These are phyloP conservation scores for Neodontobutis hainanensis DNA, from an alignment of 2,113 vertebrate genomes.

Conservation along the genomic window DNA sequence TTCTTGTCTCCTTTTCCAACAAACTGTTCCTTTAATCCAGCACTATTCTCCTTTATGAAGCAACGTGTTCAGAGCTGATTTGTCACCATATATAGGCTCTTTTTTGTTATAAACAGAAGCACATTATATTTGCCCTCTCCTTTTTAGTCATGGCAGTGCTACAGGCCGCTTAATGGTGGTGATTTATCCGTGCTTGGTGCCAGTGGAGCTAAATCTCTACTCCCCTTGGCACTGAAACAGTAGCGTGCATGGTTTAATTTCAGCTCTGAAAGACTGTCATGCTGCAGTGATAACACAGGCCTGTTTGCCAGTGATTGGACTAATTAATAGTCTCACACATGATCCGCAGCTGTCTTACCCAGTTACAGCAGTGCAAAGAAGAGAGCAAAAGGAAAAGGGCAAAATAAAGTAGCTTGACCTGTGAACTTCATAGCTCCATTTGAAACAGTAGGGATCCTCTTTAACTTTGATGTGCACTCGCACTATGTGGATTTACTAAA, in stretches of 20 bases:
- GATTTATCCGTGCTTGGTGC: slow-evolving; percentile 70
- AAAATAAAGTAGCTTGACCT: slow-evolving; percentile 44
- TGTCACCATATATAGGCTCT: slow-evolving; percentile 49
- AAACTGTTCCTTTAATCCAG: slow-evolving; percentile 32
- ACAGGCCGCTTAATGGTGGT: slow-evolving; percentile 63
- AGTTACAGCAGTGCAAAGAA: slow-evolving; percentile 35
- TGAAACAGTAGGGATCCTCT: slow-evolving; percentile 14
- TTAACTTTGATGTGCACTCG: slow-evolving; percentile 21
- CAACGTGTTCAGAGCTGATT: slow-evolving; percentile 50
- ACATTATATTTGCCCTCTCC: slow-evolving; percentile 57
- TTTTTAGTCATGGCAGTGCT: slow-evolving; percentile 43
- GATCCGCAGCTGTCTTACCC: slow-evolving; percentile 55
- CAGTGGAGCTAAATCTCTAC: slow-evolving; percentile 70
- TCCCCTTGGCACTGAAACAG: slow-evolving; percentile 64
- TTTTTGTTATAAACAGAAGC: slow-evolving; percentile 54
- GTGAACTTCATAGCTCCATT: slow-evolving; percentile 35
- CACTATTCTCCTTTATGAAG: slow-evolving; percentile 37
- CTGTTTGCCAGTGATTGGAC: slow-evolving; percentile 74
- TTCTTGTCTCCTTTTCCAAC: neutral
- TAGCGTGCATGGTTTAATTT: slow-evolving; percentile 74
- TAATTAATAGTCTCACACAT: slow-evolving; percentile 74
- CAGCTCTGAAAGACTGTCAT: slow-evolving; percentile 67
- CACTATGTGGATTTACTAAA: slow-evolving; percentile 2
- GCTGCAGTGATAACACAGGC: slow-evolving; percentile 61
- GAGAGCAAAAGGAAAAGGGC: slow-evolving; percentile 14